Base-by-base conservation (phyloP, 2,113 vertebrate genomes). In the Myodes glareolus region DNA sequence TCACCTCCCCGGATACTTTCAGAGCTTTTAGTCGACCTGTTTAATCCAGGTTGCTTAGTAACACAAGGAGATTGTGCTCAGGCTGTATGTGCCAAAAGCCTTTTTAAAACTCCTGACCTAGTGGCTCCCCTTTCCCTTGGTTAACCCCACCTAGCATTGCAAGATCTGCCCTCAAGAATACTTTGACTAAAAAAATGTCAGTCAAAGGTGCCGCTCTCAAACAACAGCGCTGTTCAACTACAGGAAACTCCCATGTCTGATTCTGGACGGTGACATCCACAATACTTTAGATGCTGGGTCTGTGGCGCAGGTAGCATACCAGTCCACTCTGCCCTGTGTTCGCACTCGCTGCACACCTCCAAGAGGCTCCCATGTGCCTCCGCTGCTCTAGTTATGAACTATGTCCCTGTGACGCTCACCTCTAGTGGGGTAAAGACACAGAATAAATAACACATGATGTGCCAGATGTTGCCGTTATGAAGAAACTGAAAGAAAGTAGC, bases 21-120 rank as follows among this genome's bases (percentile, higher is more conserved):
- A 72, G 45, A 21, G 23, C 58, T 23, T 67, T 76, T 50, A 76
- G 55, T 70, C 10, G 50, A 33, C 58, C 55, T 65, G 39, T 77
- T 58, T 58, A 84, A 87, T 78, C 42, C 76, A 88, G 75, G 52
- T 39, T 94, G 21, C 45, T 94, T 58, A 11, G 78, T 67, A 76
- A 65, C 61, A 87, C 42, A 86, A 80, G 45, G 31, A 82, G 42
- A 76, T 78, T 75, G 7, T 70, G 33, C 5, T 65, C 63, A 90
- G 45, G n/a, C n/a, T 72, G 7, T 3, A 7, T 14, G 23, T 85
- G 23, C 21, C 10, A 3, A 72, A 76, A 61, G 50, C 5, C 42
- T 89, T 91, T 86, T 42, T 13, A 82, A 91, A 61, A 91, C 3
- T 61, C 36, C 80, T 94, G 3, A 85, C 39, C 52, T 47, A 5